Conservation (phyloP, 2,113 vertebrate genomes). For the Arizona elegans region DNA sequence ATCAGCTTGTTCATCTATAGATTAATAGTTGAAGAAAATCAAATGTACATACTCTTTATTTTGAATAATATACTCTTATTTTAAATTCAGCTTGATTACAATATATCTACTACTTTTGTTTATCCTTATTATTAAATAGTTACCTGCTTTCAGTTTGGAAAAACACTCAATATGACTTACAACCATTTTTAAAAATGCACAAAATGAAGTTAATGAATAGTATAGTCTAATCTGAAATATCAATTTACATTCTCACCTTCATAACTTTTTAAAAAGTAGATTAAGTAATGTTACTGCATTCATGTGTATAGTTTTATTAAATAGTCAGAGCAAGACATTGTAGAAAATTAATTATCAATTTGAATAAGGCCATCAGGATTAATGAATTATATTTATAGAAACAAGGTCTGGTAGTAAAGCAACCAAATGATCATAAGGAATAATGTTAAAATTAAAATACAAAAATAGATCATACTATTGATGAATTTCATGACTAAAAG, state of each 20-base stretch:
- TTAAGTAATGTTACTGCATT: not conserved
- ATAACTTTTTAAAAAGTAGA: not conserved
- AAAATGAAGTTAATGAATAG: not conserved
- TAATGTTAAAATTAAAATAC: not conserved
- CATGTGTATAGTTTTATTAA: not conserved
- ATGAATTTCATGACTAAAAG: not conserved
- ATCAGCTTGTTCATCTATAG: not conserved
- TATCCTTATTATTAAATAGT: not conserved
- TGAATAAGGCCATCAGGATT: constrained; percentile 15
- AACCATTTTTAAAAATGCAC: not conserved
- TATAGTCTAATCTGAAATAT: not conserved
- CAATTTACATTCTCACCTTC: not conserved
- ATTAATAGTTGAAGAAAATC: not conserved
- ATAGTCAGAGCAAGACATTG: not conserved
- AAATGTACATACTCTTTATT: not conserved
- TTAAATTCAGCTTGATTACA: not conserved
- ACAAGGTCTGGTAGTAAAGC: not conserved
- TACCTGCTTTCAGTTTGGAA: not conserved
- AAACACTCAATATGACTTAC: not conserved
- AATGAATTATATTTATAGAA: constrained; percentile 7
- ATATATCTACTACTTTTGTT: not conserved
- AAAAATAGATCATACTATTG: not conserved
- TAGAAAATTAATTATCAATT: constrained; percentile 20
- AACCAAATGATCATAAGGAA: not conserved
- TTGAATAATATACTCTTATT: not conserved